Conservation (phyloP, 1,140 invertebrate species). For the Pseudomyrmex pallidus region DNA sequence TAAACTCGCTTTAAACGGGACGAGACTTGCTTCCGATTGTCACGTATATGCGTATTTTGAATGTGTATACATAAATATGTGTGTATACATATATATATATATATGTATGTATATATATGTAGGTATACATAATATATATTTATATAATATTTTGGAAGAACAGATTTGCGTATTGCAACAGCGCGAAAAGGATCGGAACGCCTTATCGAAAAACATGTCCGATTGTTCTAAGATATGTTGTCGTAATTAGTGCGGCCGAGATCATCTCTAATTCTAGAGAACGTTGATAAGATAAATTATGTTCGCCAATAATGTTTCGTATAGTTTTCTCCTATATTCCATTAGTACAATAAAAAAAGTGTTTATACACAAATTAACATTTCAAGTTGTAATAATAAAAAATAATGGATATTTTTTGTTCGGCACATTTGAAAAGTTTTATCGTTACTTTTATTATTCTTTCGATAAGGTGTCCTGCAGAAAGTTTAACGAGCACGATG, state of each 20-base stretch:
- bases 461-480: conserved; percentile 66
- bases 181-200: conserved; percentile 68
- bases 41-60: conserved; percentile 59
- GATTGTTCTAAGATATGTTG: conserved; percentile 65
- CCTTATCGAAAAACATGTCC: conserved; percentile 69
- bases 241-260: too few species aligned
- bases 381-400: neutral
- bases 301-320: too few species aligned
- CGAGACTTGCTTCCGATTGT: conserved; percentile 54
- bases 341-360: neutral
- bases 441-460: neutral
- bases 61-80: conserved; percentile 70
- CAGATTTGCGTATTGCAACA: conserved; percentile 82
- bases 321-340: too few species aligned
- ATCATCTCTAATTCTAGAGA: too few species aligned
- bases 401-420: conserved; percentile 28
- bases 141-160: conserved; percentile 81
- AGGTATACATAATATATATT: conserved; percentile 70
- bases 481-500: conserved; percentile 67
- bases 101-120: conserved; percentile 67
- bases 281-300: too few species aligned
- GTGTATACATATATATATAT: conserved; percentile 69
- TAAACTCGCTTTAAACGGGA: conserved; percentile 10
- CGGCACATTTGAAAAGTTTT: neutral
- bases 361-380: neutral